Evolutionary conservation across 2,797 vertebrate genomes (phyloP).

Genomic region (Uromys caudimaculatus): DNA sequence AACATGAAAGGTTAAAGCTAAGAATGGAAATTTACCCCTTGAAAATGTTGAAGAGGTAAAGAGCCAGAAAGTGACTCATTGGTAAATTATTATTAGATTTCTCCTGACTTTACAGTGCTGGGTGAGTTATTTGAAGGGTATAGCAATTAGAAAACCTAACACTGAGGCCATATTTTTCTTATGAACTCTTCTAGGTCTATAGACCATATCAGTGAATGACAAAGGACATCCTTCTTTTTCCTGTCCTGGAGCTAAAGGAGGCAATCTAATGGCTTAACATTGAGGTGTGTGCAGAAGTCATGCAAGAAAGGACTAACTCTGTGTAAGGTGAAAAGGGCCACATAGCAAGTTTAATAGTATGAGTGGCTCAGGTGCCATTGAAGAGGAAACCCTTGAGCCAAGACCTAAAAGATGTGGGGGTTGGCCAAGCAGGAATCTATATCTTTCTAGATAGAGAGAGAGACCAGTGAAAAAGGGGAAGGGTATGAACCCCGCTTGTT

Average conservation of each 20-base stretch:
- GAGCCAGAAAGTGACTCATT: not conserved
- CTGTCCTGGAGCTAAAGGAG: not conserved
- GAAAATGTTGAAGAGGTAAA: not conserved
- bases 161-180: not conserved
- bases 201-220: not conserved
- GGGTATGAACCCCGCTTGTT: not conserved
- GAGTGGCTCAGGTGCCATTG: not conserved
- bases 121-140: not conserved
- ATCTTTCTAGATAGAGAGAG: not conserved
- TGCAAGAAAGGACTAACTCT: not conserved
- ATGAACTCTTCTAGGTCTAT: not conserved
- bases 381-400: not conserved
- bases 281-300: not conserved
- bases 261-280: not conserved
- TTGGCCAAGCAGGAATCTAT: not conserved
- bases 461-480: not conserved
- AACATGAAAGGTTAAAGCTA: conserved; percentile 18
- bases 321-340: not conserved
- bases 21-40: not conserved
- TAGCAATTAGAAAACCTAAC: not conserved
- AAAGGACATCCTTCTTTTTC: not conserved
- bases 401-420: not conserved
- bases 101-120: not conserved
- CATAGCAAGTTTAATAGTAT: not conserved
- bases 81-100: not conserved